Conservation (phyloP, 2,888 invertebrate genomes). For the Ochropleura plecta region DNA sequence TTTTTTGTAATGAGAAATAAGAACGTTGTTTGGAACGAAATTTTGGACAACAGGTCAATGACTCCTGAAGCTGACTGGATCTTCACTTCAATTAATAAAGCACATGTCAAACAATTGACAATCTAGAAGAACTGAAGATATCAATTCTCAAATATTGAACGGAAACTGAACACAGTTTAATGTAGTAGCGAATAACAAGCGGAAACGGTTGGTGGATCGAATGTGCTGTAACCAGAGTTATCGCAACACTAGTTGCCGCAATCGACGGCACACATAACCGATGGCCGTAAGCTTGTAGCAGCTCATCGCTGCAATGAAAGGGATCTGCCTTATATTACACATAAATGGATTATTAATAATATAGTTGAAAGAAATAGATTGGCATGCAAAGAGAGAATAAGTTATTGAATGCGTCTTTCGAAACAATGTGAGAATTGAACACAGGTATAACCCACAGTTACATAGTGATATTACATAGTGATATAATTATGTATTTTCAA, state of each 20-base stretch:
- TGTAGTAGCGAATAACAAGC: slow-evolving; percentile 58
- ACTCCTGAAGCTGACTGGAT: slow-evolving; percentile 2
- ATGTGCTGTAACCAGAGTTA: slow-evolving; percentile 74
- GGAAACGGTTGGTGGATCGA: slow-evolving; percentile 63
- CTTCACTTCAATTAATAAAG: slow-evolving; percentile 20
- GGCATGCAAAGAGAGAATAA: background rate
- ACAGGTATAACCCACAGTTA: slow-evolving; percentile 2
- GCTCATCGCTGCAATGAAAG: slow-evolving; percentile 53
- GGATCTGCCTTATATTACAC: slow-evolving; percentile 36
- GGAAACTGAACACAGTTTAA: slow-evolving; percentile 43
- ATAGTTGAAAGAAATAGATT: slow-evolving; percentile 20
- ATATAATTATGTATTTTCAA: slow-evolving; percentile 18
- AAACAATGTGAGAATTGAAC: background rate
- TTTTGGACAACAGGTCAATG: slow-evolving; percentile 41
- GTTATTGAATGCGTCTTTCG: slow-evolving; percentile 8
- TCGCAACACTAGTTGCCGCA: slow-evolving; percentile 74
- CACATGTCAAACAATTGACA: slow-evolving; percentile 12
- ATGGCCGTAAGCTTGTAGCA: slow-evolving; percentile 64
- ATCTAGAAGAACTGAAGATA: background rate
- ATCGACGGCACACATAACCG: slow-evolving; percentile 77
- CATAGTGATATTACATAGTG: slow-evolving; percentile 17
- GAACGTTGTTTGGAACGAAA: background rate
- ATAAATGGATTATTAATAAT: slow-evolving; percentile 20
- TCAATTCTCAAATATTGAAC: slow-evolving; percentile 30
- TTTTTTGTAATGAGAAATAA: background rate